Base-by-base conservation (phyloP, 2,797 vertebrate species). In the Trematomus bernacchii region DNA sequence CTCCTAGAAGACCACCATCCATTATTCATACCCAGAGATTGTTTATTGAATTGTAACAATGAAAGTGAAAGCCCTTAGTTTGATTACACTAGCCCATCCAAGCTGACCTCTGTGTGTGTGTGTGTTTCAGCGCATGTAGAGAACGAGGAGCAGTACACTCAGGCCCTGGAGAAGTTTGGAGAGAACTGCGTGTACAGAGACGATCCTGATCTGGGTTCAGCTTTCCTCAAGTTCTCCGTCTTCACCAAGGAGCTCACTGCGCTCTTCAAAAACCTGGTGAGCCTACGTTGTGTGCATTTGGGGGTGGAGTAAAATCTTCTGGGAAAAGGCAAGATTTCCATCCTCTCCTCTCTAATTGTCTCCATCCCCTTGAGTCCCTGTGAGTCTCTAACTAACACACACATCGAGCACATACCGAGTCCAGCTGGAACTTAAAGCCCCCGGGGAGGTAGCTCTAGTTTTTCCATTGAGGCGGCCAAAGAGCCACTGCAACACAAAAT, bases 191-290 rank as follows among this genome's bases (percentile, higher is more conserved):
- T 99, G 66, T 99, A 96, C 94, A 94, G 98, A 89, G 98, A 99
- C 12, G 98, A 99, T 93, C 98, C 98, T 2, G 98, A 99, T 89
- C 94, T 99, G 85, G 98, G 98, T 46, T 98, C 97, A 7, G 98
- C 98, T 0, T 99, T 99, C 90, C 96, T 99, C 78, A 99, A 99
- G 94, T 99, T 99, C 94, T 98, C 98, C 0, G 98, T 99, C 86
- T 99, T 99, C 85, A 99, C 98, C 76, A 99, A 99, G 94, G 98
- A 99, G 93, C 93, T 99, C 86, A 98, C 98, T 0, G 98, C 98
- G 3, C 97, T 99, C 86, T 99, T 99, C 94, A 99, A 99, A 95
- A 99, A 99, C 92, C 93, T 99, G 95, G 98, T 99, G 91, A 96
- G 97, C 87, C 12, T n/a, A 9, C 6, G 0, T 6, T 50, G 10